Conservation (phyloP, 1,140 invertebrate genomes). For the Oscheius sp. region DNA sequence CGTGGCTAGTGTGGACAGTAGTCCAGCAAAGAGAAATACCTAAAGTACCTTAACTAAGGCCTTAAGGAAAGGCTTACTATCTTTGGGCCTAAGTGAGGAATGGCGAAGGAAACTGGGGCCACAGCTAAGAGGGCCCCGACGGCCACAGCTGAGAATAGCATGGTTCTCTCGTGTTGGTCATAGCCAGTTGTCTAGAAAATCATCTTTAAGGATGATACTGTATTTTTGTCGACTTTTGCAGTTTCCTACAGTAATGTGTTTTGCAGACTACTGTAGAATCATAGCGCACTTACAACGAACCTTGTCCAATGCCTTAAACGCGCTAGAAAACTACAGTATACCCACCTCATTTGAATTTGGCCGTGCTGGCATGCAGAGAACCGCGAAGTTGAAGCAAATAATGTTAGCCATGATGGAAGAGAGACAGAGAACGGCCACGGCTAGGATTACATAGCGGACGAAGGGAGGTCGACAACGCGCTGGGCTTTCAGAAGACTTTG, state of each 20-base stretch:
- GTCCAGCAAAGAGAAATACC: slow-evolving; percentile 43
- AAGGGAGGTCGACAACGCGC: background rate
- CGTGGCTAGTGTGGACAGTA: slow-evolving; percentile 50
- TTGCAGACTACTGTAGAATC: too few relatives aligned
- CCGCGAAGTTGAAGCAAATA: slow-evolving; percentile 59
- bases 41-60: slow-evolving; percentile 15
- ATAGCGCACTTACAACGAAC: too few relatives aligned
- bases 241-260: too few relatives aligned
- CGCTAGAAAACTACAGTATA: background rate
- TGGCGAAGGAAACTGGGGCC: slow-evolving; percentile 53
- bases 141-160: slow-evolving; percentile 57
- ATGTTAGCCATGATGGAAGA: slow-evolving; percentile 59
- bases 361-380: slow-evolving; percentile 56
- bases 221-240: too few relatives aligned
- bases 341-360: background rate
- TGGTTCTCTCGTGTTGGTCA: slow-evolving; percentile 45
- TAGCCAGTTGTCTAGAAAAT: slow-evolving; percentile 45
- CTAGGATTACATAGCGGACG: slow-evolving; percentile 55
- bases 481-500: background rate
- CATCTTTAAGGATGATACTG: too few relatives aligned
- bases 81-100: slow-evolving; percentile 54
- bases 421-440: slow-evolving; percentile 54
- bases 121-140: slow-evolving; percentile 56
- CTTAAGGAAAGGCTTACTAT: slow-evolving; percentile 31
- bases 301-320: too few relatives aligned